phyloP scores from a whole-genome alignment of 2,113 vertebrate species.

The Zapus hudsonius region DNA sequence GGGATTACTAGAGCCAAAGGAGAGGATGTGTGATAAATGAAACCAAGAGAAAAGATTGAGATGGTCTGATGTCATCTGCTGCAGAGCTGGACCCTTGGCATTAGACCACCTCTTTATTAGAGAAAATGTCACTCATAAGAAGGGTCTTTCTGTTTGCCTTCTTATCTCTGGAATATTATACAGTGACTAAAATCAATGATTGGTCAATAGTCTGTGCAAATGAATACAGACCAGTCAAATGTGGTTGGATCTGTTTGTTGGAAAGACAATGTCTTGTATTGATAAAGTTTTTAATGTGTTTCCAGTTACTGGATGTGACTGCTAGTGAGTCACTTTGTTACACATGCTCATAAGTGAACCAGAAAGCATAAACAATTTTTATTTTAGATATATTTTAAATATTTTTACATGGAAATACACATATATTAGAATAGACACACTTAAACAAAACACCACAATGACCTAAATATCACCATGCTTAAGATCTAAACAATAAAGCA shows the following conservation, averaged over 20 bases:
- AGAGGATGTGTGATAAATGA: background rate
- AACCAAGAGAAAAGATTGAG: background rate
- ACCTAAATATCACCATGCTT: too few species aligned
- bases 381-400: too few species aligned
- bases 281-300: background rate
- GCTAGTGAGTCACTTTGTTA: background rate
- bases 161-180: background rate
- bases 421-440: too few species aligned
- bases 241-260: background rate
- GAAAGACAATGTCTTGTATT: background rate
- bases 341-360: background rate
- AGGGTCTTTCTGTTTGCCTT: background rate
- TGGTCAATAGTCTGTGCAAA: background rate
- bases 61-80: background rate
- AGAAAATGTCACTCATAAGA: background rate
- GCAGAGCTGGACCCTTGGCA: fast-evolving
- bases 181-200: background rate
- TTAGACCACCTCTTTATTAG: background rate
- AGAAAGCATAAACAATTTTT: background rate
- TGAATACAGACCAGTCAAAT: background rate
- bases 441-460: too few species aligned
- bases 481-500: too few species aligned
- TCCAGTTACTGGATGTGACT: background rate
- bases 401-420: too few species aligned
- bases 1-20: background rate